Evolutionary conservation across 2,113 vertebrate species (phyloP).

Genomic region (Calonectris borealis): DNA sequence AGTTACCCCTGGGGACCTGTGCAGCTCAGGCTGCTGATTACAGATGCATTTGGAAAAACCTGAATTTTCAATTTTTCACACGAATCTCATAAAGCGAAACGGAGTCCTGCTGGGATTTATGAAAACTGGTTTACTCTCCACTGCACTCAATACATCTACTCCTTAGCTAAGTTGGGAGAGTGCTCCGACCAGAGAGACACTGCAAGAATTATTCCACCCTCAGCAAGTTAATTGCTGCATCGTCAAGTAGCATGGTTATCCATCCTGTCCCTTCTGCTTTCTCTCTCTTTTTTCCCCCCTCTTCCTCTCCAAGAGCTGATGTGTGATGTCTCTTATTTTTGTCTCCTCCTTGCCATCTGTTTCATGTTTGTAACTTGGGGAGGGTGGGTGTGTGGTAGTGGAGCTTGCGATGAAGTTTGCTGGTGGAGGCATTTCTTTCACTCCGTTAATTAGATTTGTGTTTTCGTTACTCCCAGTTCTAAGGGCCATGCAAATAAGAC

Average conservation of each 20-base stretch:
- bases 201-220: slow-evolving; percentile 60
- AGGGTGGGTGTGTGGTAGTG: slow-evolving; percentile 50
- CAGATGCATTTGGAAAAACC: slow-evolving; percentile 52
- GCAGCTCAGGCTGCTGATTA: slow-evolving; percentile 52
- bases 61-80: slow-evolving; percentile 68
- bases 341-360: slow-evolving; percentile 51
- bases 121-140: slow-evolving; percentile 49
- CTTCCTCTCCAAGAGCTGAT: slow-evolving; percentile 33
- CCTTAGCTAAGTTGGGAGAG: slow-evolving; percentile 38
- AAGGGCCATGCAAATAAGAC: slow-evolving; percentile 42
- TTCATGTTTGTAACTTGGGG: slow-evolving; percentile 54
- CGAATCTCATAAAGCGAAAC: slow-evolving; percentile 61
- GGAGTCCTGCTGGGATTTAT: slow-evolving; percentile 56
- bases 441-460: slow-evolving; percentile 61
- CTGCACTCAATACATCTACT: slow-evolving; percentile 46
- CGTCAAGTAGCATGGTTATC: slow-evolving; percentile 47
- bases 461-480: slow-evolving; percentile 53
- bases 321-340: slow-evolving; percentile 53
- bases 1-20: neutral
- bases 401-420: slow-evolving; percentile 56
- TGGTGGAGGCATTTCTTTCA: slow-evolving; percentile 58
- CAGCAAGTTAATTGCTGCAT: slow-evolving; percentile 66
- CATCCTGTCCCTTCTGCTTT: slow-evolving; percentile 58
- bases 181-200: neutral
- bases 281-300: neutral